Evolutionary conservation across 2,113 vertebrate genomes (phyloP).

Genomic region (Pristiophorus japonicus): DNA sequence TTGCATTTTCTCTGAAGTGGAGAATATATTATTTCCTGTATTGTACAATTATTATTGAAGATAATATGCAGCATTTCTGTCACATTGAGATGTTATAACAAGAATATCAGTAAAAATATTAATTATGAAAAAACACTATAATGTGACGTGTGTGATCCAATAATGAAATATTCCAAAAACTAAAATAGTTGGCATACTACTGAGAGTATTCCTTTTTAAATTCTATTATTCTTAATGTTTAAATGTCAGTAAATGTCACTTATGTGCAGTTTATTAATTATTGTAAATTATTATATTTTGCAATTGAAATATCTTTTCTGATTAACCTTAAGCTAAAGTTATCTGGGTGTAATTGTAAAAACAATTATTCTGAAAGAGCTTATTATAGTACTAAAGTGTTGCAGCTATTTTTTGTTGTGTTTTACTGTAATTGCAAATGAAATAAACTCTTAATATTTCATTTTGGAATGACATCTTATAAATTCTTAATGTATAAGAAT

Average conservation of each 20-base stretch:
- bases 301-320: conserved; percentile 72
- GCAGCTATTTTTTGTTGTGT: conserved; percentile 64
- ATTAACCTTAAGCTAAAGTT: conserved; percentile 75
- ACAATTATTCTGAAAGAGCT: conserved; percentile 77
- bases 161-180: not conserved
- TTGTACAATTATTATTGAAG: not conserved
- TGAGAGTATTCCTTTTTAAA: not conserved
- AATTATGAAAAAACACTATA: not conserved
- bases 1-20: not conserved
- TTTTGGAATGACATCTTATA: conserved; percentile 72
- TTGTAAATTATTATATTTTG: conserved; percentile 67
- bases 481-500: conserved; percentile 80
- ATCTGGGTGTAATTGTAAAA: conserved; percentile 71
- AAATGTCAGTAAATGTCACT: conserved; percentile 70
- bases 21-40: not conserved
- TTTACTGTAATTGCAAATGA: conserved; percentile 70
- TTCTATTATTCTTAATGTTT: conserved; percentile 38
- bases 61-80: not conserved
- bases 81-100: not conserved
- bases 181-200: not conserved
- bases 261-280: conserved; percentile 71
- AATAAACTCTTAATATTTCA: conserved; percentile 74
- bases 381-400: conserved; percentile 78
- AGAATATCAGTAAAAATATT: not conserved
- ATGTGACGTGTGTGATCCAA: not conserved